phyloP scores from a whole-genome alignment of 2,113 vertebrate genomes.

The Platysteira castanea region DNA sequence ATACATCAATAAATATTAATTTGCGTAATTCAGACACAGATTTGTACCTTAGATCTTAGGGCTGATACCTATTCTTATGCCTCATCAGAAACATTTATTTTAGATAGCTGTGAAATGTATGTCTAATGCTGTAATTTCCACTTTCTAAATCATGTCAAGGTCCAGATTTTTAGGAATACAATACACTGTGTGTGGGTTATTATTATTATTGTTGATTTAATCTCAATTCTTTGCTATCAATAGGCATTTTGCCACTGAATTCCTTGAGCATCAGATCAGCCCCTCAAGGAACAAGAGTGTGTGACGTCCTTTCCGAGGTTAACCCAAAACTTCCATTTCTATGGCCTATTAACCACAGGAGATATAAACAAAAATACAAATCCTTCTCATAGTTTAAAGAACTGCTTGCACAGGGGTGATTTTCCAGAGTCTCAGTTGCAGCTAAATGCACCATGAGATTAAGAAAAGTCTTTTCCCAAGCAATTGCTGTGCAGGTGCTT shows the following conservation, averaged over 20 bases:
- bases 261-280: background rate
- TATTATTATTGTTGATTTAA: background rate
- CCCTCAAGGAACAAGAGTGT: background rate
- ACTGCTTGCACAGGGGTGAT: background rate
- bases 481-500: background rate
- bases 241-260: background rate
- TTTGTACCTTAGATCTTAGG: background rate
- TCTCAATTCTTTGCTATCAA: background rate
- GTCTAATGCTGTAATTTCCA: background rate
- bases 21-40: background rate
- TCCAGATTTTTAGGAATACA: background rate
- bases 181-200: background rate
- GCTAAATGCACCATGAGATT: slow-evolving; percentile 7
- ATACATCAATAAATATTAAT: background rate
- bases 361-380: background rate
- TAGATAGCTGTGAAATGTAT: background rate
- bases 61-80: background rate
- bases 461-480: background rate
- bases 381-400: background rate
- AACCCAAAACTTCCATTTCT: background rate
- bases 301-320: background rate
- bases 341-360: background rate
- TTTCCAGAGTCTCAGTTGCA: background rate
- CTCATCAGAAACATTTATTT: background rate
- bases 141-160: background rate